These are phyloP conservation scores for Eumacrocentrus americanus DNA, from an alignment of 2,888 invertebrate genomes.

Conservation along the genomic window DNA sequence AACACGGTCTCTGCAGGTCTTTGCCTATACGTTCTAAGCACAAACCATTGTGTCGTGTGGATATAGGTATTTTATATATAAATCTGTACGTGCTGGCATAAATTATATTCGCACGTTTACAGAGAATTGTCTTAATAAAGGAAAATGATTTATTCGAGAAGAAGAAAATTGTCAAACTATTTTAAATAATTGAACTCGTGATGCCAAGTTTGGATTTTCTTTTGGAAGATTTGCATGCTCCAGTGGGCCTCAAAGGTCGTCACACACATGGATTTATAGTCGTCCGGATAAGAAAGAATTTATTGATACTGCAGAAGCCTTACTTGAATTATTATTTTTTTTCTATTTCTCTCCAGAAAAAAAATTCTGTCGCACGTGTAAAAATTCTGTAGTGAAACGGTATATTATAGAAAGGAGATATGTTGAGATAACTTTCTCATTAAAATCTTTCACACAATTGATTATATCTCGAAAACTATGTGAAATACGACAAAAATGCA, in stretches of 20 bases:
- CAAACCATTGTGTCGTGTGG: background rate
- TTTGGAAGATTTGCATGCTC: constrained; percentile 44
- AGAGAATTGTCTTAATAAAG: no score
- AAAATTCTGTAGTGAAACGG: background rate
- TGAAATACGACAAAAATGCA: no score
- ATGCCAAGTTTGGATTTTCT: no score
- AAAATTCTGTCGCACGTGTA: background rate
- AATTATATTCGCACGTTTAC: constrained; percentile 11
- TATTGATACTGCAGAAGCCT: constrained; percentile 40
- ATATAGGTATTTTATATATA: background rate
- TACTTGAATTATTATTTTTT: constrained; percentile 17
- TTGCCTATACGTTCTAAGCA: background rate
- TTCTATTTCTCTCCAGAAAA: background rate
- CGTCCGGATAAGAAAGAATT: constrained; percentile 44
- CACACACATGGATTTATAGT: constrained; percentile 42
- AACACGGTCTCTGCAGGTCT: constrained; percentile 18
- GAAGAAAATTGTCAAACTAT: no score
- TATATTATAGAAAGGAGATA: no score
- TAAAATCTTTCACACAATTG: no score
- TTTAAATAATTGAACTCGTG: no score
- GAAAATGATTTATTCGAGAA: no score
- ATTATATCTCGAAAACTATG: no score
- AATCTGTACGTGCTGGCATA: background rate
- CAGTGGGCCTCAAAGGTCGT: constrained; percentile 46
- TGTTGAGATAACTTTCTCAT: no score